Evolutionary conservation across 1,140 invertebrate species (phyloP), one percentile per base, ranked within the genome.

Genomic region (Hyphantria cunea): DNA sequence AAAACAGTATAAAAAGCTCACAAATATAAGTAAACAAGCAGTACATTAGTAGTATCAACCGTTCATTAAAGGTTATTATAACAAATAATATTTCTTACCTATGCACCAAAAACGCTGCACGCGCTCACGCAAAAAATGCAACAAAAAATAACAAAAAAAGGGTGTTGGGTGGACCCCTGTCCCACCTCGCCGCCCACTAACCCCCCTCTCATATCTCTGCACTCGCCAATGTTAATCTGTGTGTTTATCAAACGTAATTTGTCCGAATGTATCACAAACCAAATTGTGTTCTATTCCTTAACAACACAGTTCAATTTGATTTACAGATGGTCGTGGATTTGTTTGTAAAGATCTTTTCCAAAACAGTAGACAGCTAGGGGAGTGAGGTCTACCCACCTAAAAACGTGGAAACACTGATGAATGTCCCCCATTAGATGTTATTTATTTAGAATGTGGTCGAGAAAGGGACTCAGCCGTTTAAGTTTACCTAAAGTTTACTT

Each of bases 391-490:
- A 64, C 72, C 69, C 70, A 78, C 78, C 84, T 84, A 87, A 89
- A 89, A 89, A 86, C 80, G 85, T 85, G 76, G 81, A 86, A 90
- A 85, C 81, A 76, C 86, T 92, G 91, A 92, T 92, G 91, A 92
- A 92, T 92, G 91, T 88, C 74, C 82, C 81, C 91, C 89, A 92
- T 92, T 92, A 92, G 89, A 89, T 84, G 89, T 91, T 92, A 92
- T 92, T 92, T 92, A 92, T 92, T 92, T 92, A 91, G 89, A 89
- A 82, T 87, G 87, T 86, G 86, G 85, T 80, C 80, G 80, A 86
- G 72, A 84, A 78, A 84, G 84, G 84, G 82, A 84, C 78, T 82
- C 61, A 54, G 74, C 62, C 76, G 78, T 80, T 86, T 89, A 86
- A 89, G 80, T 88, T 86, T 75, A 74, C 79, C 85, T 80, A 82